These are phyloP conservation scores for Centropristis striata DNA, from an alignment of 2,113 vertebrate genomes.

Conservation along the genomic window DNA sequence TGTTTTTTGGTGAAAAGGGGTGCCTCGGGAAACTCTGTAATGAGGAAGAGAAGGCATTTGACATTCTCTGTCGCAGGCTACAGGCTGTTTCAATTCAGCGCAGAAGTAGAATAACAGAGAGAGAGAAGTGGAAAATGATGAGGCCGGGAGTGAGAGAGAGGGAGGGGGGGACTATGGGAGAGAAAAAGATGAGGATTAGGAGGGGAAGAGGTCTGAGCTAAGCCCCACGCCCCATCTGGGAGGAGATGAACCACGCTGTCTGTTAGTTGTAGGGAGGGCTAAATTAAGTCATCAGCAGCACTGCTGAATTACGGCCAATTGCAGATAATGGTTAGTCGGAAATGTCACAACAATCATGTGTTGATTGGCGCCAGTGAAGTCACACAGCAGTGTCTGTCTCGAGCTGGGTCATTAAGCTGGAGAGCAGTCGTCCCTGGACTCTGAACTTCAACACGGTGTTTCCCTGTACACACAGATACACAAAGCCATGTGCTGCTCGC, in stretches of 20 bases:
- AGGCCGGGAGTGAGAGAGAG: conserved; percentile 12
- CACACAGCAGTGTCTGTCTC: conserved; percentile 42
- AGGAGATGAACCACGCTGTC: conserved; percentile 54
- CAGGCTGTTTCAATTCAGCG: conserved; percentile 52
- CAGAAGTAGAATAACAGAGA: conserved; percentile 23
- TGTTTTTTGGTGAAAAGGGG: conserved; percentile 37
- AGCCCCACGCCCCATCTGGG: conserved; percentile 58
- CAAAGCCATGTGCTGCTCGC: background rate
- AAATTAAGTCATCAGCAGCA: conserved; percentile 55
- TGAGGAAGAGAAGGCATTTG: conserved; percentile 58
- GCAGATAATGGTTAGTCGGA: conserved; percentile 53
- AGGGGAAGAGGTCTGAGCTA: conserved; percentile 42
- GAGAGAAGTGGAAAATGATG: background rate
- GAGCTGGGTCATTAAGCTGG: conserved; percentile 50
- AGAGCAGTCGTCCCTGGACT: conserved; percentile 51
- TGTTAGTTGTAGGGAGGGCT: background rate
- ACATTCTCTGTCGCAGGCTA: conserved; percentile 58
- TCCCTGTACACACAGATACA: conserved; percentile 8
- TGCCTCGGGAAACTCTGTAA: conserved; percentile 66
- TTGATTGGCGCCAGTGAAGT: conserved; percentile 57
- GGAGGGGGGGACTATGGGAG: conserved; percentile 7
- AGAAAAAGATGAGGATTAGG: conserved; percentile 53
- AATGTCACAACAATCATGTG: conserved; percentile 74
- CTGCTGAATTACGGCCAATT: conserved; percentile 58
- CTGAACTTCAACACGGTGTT: conserved; percentile 9